Evolutionary conservation across 2,113 vertebrate species (phyloP).

Genomic region (Psittacula cyanocephala): DNA sequence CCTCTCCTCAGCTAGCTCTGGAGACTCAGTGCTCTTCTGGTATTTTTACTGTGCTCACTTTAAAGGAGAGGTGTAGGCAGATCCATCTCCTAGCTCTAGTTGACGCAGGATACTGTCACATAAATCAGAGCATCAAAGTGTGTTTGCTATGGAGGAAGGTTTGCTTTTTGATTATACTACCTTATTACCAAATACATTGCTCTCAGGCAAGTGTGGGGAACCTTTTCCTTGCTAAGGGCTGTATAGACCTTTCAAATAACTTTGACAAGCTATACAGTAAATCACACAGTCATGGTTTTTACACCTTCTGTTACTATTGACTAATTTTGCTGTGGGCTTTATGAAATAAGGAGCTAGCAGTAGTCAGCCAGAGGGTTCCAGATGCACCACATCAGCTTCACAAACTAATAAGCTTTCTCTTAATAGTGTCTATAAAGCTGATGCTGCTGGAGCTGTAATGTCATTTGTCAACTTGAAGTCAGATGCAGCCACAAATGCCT

Average conservation of each 20-base stretch:
- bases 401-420: slow-evolving; percentile 20
- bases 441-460: background rate
- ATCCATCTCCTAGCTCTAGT: background rate
- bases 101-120: background rate
- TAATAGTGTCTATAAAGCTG: slow-evolving; percentile 14
- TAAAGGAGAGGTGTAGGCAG: slow-evolving; percentile 22
- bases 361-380: background rate
- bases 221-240: slow-evolving; percentile 25
- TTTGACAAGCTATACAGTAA: slow-evolving; percentile 10
- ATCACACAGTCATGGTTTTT: background rate
- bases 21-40: background rate
- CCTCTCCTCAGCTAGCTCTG: background rate
- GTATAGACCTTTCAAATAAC: background rate
- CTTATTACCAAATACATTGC: background rate
- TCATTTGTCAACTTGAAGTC: background rate
- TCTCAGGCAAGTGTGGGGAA: background rate
- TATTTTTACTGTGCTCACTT: background rate
- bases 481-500: background rate
- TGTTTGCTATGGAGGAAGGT: background rate
- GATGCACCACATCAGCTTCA: background rate
- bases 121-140: background rate
- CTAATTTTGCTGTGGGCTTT: slow-evolving; percentile 31
- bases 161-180: slow-evolving; percentile 20
- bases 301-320: background rate
- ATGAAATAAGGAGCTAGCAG: background rate